Evolutionary conservation across 2,888 invertebrate genomes (phyloP), one percentile per base, ranked within the genome.

Genomic region (Halictus ligatus): DNA sequence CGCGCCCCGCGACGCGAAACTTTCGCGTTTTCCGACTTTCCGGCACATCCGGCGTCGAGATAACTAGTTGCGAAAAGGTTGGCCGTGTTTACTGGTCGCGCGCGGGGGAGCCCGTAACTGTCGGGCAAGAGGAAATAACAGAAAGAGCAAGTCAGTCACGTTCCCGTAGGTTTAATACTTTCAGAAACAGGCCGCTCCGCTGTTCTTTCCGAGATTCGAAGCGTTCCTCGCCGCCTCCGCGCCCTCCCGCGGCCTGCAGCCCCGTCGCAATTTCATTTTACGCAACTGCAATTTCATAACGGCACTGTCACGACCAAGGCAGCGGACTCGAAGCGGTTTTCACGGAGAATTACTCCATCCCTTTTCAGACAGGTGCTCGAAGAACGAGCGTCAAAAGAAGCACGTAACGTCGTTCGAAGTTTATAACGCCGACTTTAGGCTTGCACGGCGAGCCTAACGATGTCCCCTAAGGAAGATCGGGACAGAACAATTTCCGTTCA

Each of bases 251-350:
- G 54, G n/a, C 50, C 78, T 18, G 7, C n/a, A 71, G 7, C 43
- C 13, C 25, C 48, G 21, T 74, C 25, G 75, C 75, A 72, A 80
- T 67, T 83, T 84, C 83, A 83, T 84, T 84, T 83, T 74, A 84
- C 84, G 84, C 74, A 84, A 69, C 84, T 78, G 43, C 78, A 83
- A 84, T 83, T 83, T 83, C 84, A 75, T 84, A 64, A 83, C 78
- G 40, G 71, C 71, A 75, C 84, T 84, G 84, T 75, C 84, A 78
- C 84, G 29, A 35, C 21, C 84, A 79, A 75, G 71, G 71, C 75
- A 75, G 43, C 35, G 67, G 78, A 84, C 78, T 75, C 71, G 71
- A 75, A 50, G 50, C 72, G 29, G 75, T 75, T 72, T 72, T 75
- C 75, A 73, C 50, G 75, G 78, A 43, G 54, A 64, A 84, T 79